These are phyloP conservation scores for Sisor rabdophorus DNA, from an alignment of 2,113 vertebrate genomes.

Conservation along the genomic window DNA sequence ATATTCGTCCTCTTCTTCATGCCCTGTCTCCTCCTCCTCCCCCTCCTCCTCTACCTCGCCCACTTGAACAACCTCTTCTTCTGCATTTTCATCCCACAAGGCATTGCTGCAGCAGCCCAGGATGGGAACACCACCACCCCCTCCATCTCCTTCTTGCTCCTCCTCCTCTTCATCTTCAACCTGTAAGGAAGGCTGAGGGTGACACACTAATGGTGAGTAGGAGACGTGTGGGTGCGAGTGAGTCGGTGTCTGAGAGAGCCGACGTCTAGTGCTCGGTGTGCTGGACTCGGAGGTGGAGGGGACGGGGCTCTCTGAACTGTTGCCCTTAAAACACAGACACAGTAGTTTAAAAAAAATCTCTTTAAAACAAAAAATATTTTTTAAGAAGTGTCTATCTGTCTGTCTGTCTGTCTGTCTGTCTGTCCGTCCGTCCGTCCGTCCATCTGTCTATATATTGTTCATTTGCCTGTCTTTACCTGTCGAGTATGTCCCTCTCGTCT, in stretches of 20 bases:
- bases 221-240: conserved; percentile 88
- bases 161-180: conserved; percentile 55
- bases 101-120: conserved; percentile 55
- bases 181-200: conserved; percentile 72
- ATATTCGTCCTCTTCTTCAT: conserved; percentile 47
- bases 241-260: conserved; percentile 82
- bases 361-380: neutral
- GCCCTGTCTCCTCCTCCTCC: conserved; percentile 36
- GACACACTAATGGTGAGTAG: conserved; percentile 85
- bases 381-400: neutral
- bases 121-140: conserved; percentile 62
- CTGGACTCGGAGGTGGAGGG: conserved; percentile 95
- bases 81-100: conserved; percentile 44
- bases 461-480: conserved; percentile 66
- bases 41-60: conserved; percentile 59
- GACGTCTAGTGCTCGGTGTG: conserved; percentile 85
- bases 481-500: conserved; percentile 73
- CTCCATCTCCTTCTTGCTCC: conserved; percentile 59
- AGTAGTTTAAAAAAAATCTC: neutral
- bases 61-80: conserved; percentile 36
- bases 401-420: too few species aligned
- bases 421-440: too few species aligned
- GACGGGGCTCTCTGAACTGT: conserved; percentile 92
- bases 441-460: too few species aligned
- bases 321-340: conserved; percentile 69